phyloP scores from a whole-genome alignment of 2,888 invertebrate genomes.

The Agrotis puta region DNA sequence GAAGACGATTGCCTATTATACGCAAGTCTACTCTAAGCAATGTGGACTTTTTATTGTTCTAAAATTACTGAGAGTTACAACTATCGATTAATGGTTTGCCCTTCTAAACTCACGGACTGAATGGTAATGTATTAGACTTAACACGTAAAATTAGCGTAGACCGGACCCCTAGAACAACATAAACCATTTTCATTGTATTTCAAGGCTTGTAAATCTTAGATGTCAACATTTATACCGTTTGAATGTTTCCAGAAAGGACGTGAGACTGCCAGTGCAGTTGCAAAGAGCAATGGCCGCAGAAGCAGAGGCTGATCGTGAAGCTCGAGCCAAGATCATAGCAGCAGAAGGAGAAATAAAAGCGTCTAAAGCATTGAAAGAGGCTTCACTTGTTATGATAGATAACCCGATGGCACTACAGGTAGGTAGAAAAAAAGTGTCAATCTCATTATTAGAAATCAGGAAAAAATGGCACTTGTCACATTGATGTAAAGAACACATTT shows the following conservation, averaged over 20 bases:
- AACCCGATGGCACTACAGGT: conserved; percentile 94
- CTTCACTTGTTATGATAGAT: conserved; percentile 95
- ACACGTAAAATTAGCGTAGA: conserved; percentile 9
- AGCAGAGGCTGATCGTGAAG: conserved; percentile 93
- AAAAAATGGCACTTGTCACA: neutral
- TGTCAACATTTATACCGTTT: neutral
- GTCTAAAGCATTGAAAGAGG: conserved; percentile 96
- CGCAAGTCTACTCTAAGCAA: conserved; percentile 2
- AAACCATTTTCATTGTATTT: neutral
- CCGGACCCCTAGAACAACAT: neutral
- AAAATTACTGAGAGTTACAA: conserved; percentile 10
- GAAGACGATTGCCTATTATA: neutral
- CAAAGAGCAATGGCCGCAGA: conserved; percentile 94
- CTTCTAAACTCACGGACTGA: neutral
- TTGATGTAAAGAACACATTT: no score
- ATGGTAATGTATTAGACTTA: conserved; percentile 38
- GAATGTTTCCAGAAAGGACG: conserved; percentile 82
- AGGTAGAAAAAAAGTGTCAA: no score
- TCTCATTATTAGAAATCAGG: no score
- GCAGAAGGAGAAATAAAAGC: conserved; percentile 96
- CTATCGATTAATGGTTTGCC: conserved; percentile 25
- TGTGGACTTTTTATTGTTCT: neutral
- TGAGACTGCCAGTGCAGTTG: conserved; percentile 90
- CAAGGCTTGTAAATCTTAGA: neutral
- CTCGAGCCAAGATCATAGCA: conserved; percentile 93